Evolutionary conservation across 2,797 vertebrate genomes (phyloP), one percentile per base, ranked within the genome.

Genomic region (Gymnocypris eckloni): DNA sequence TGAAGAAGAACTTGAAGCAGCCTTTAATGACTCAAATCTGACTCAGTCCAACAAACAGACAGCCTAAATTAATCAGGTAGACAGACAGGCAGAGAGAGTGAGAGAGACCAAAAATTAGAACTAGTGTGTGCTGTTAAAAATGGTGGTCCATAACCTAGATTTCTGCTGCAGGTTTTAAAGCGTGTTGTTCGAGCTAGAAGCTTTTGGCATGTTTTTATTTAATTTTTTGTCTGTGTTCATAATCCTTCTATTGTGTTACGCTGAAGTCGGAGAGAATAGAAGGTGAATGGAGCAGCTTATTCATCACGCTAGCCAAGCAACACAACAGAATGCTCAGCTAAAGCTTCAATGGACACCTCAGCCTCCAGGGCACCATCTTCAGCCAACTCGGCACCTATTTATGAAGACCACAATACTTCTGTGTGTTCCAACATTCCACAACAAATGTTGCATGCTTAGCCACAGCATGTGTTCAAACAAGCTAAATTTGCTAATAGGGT

Each of bases 181-280:
- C 61, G 2, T 69, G 43, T 85, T 79, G 33, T 85, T 76, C 59
- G 59, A 83, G 84, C 45, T 20, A 45, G 48, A 80, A 79, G 50
- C 72, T 83, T 52, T 61, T 64, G 45, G 43, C 78, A 48, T 22
- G 1, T 25, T 54, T 45, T 82, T 72, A 54, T 39, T 28, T n/a
- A n/a, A 5, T 75, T n/a, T 43, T 39, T 4, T 48, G 50, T 85
- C 20, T 13, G 2, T 64, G 78, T 67, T 76, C 81, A 77, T 81
- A 82, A 76, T 81, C 89, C 88, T 88, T 33, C 85, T 89, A 90
- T 89, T 91, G 89, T 89, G 89, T 83, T 88, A 82, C 50, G 16
- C 85, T 43, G 11, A 76, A 78, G 75, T 69, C n/a, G 8, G 41
- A 80, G 61, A 71, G 39, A 72, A 76, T 77, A 37, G 72, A 84